Conservation (phyloP, 2,113 vertebrate species). For the Colius striatus region DNA sequence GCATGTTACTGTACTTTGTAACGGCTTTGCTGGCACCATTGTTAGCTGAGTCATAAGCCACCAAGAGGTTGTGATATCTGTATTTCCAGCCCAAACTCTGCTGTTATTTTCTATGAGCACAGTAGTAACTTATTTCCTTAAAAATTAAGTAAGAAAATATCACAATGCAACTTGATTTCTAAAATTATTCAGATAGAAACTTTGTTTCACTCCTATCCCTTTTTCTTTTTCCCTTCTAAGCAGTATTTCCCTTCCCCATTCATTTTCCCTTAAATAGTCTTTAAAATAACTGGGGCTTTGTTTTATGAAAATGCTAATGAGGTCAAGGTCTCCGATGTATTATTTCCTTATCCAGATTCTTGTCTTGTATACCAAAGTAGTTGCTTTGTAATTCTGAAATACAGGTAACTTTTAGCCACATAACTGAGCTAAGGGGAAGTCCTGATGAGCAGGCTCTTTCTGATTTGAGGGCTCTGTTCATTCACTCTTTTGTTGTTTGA, state of each 20-base stretch:
- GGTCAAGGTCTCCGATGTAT: background rate
- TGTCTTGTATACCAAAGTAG: background rate
- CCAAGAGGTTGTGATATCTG: background rate
- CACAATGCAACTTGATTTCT: background rate
- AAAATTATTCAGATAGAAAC: background rate
- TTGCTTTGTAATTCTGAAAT: background rate
- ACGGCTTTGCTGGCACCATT: background rate
- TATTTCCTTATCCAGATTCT: background rate
- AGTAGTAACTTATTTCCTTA: background rate
- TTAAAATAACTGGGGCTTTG: background rate
- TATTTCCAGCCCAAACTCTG: background rate
- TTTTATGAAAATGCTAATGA: background rate
- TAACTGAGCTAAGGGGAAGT: background rate
- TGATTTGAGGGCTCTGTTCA: background rate
- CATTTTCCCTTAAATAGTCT: background rate
- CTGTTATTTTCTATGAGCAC: background rate
- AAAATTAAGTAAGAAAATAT: background rate
- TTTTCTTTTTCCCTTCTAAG: background rate
- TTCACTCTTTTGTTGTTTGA: background rate
- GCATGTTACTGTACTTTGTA: background rate
- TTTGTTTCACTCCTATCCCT: background rate
- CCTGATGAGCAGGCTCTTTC: fast-evolving
- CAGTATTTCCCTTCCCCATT: background rate
- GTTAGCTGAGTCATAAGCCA: background rate
- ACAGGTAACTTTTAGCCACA: background rate